Percentiles rank a stretch among this genome's conserved stretches.
phyloP scores from a whole-genome alignment of 2,113 vertebrate species.

The Eubucco bourcierii region DNA sequence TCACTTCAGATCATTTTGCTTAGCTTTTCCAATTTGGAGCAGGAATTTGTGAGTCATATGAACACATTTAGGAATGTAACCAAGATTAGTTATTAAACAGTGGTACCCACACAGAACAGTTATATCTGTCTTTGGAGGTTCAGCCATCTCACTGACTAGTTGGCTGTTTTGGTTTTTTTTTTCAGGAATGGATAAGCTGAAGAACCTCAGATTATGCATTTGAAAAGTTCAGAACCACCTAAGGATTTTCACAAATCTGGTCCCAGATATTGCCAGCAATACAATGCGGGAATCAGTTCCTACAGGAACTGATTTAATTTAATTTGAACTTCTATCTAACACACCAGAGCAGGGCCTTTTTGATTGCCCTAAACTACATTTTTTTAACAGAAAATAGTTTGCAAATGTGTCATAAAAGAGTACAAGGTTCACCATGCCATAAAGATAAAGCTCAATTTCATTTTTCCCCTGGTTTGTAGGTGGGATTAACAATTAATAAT shows the following conservation, averaged over 20 bases:
- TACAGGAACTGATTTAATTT: constrained; percentile 42
- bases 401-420: neutral
- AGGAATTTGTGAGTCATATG: constrained; percentile 11
- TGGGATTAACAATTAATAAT: constrained; percentile 15
- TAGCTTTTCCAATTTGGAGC: neutral
- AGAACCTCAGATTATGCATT: constrained; percentile 12
- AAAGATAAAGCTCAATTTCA: constrained; percentile 14
- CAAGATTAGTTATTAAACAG: neutral
- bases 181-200: neutral
- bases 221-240: constrained; percentile 13
- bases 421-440: neutral
- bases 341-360: neutral
- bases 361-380: constrained; percentile 44
- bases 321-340: constrained; percentile 33
- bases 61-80: neutral
- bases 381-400: constrained; percentile 1
- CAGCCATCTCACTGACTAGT: neutral
- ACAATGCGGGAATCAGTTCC: constrained; percentile 4
- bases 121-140: constrained; percentile 28
- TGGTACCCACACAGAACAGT: neutral
- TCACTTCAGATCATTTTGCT: neutral
- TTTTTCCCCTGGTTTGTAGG: constrained; percentile 2
- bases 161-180: neutral
- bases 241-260: constrained; percentile 18
- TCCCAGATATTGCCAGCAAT: neutral